phyloP scores from a whole-genome alignment of 1,140 invertebrate species.

The Hesperophylax magnus region DNA sequence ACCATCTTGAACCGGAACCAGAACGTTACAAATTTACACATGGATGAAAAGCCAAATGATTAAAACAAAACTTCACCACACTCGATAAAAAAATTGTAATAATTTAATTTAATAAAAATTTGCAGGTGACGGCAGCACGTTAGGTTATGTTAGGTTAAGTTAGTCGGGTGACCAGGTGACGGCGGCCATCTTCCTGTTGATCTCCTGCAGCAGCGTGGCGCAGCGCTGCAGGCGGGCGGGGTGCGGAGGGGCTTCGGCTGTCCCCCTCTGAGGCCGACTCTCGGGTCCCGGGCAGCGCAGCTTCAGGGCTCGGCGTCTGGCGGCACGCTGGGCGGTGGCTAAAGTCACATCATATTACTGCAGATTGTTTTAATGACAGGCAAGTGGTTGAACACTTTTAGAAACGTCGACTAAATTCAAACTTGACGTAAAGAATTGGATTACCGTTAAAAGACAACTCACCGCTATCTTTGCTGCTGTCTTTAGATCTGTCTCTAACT shows the following conservation, averaged over 20 bases:
- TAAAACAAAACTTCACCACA: no score
- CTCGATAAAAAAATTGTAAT: no score
- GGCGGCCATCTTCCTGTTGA: constrained; percentile 79
- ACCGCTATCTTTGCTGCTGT: constrained; percentile 50
- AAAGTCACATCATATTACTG: neutral
- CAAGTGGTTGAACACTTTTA: no score
- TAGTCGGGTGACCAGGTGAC: constrained; percentile 77
- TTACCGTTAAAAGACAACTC: no score
- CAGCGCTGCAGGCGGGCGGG: constrained; percentile 64
- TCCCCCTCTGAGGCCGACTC: constrained; percentile 68
- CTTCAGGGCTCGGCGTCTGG: constrained; percentile 45
- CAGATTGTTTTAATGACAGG: neutral
- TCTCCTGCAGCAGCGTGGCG: constrained; percentile 78
- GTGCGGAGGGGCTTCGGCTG: constrained; percentile 60
- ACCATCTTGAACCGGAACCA: no score
- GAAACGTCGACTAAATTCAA: no score
- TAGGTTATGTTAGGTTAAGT: no score
- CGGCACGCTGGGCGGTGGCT: constrained; percentile 48
- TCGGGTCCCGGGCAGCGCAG: constrained; percentile 67
- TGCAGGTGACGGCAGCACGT: no score
- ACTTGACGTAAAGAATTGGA: no score
- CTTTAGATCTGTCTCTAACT: constrained; percentile 47
- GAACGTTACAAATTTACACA: no score
- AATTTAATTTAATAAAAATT: no score
- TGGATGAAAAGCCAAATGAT: no score